Conservation (phyloP, 2,797 vertebrate species). For the Pipistrellus kuhlii region DNA sequence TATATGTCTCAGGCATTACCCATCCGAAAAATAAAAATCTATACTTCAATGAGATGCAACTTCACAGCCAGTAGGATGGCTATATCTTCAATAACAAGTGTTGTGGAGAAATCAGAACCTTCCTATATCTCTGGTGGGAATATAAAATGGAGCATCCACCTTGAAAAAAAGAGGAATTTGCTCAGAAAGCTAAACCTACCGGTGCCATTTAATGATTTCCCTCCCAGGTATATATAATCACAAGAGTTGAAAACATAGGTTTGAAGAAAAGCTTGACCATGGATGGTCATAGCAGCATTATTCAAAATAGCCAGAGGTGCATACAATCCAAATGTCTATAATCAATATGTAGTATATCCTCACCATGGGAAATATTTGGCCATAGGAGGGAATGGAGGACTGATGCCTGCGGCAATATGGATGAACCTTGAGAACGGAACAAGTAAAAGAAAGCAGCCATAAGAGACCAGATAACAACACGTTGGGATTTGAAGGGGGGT, state of each 20-base stretch:
- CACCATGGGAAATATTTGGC: not conserved
- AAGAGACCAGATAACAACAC: not conserved
- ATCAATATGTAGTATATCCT: not conserved
- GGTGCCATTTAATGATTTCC: not conserved
- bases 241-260: not conserved
- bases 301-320: not conserved
- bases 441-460: constrained; percentile 22
- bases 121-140: too few species aligned
- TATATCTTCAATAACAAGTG: too few species aligned
- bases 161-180: not conserved
- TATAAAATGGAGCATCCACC: not conserved
- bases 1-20: too few species aligned
- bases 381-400: not conserved
- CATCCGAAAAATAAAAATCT: too few species aligned
- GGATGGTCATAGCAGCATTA: not conserved
- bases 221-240: not conserved
- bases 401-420: not conserved
- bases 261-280: not conserved
- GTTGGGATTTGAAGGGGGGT: not conserved
- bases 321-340: not conserved
- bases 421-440: not conserved
- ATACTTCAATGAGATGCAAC: too few species aligned
- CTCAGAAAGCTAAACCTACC: not conserved
- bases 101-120: too few species aligned
- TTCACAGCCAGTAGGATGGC: too few species aligned